Conservation (phyloP, 2,888 invertebrate species). For the Drosophila aldrichi region DNA sequence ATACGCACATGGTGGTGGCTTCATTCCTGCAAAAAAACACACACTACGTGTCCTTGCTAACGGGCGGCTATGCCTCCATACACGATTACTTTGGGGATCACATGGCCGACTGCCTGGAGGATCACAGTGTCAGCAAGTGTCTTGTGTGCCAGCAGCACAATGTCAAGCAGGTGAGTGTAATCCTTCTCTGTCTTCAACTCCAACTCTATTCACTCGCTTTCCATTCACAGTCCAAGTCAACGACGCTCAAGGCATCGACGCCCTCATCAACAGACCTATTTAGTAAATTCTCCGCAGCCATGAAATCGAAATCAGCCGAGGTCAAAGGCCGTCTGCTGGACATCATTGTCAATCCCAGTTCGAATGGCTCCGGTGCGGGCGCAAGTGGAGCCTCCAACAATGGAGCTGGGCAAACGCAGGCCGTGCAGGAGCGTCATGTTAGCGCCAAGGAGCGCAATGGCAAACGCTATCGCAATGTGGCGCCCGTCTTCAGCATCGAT, state of each 20-base stretch:
- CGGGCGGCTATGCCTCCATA: constrained; percentile 95
- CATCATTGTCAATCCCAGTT: constrained; percentile 94
- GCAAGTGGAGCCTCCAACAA: constrained; percentile 22
- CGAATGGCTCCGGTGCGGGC: constrained; percentile 45
- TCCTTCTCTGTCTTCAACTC: not conserved
- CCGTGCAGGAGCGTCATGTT: constrained; percentile 90
- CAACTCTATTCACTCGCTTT: not conserved
- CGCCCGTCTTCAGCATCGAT: constrained; percentile 97
- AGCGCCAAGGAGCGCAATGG: constrained; percentile 93
- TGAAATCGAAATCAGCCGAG: constrained; percentile 96
- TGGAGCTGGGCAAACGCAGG: constrained; percentile 70
- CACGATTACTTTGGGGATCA: constrained; percentile 94
- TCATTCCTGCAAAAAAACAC: constrained; percentile 97
- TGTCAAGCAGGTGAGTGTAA: constrained; percentile 57
- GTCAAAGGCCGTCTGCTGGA: constrained; percentile 96
- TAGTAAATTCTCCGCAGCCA: constrained; percentile 93
- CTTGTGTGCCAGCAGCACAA: constrained; percentile 89
- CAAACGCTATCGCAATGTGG: constrained; percentile 95
- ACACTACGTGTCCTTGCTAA: constrained; percentile 95
- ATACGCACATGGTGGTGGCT: constrained; percentile 99
- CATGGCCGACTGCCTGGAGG: constrained; percentile 92
- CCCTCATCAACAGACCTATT: constrained; percentile 89
- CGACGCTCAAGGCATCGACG: constrained; percentile 44
- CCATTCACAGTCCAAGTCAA: constrained; percentile 48
- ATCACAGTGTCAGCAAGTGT: constrained; percentile 93